Conservation (phyloP, 2,797 vertebrate genomes). For the Crocidura indochinensis region DNA sequence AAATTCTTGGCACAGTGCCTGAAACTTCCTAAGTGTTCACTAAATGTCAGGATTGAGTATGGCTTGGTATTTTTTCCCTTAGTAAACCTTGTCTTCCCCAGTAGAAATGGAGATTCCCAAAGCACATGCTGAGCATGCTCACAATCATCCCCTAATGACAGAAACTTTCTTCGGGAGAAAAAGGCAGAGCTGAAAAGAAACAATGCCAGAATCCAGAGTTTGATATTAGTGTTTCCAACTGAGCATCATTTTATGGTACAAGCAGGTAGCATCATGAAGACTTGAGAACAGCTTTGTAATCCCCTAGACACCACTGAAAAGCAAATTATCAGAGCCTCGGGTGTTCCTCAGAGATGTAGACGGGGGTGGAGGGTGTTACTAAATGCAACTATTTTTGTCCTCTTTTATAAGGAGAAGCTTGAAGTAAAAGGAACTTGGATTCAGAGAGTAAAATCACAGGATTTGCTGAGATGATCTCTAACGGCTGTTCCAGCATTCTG, state of each 20-base stretch:
- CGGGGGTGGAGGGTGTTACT: neutral
- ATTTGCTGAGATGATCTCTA: slow-evolving; percentile 47
- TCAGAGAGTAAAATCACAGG: slow-evolving; percentile 40
- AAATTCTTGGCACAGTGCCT: neutral
- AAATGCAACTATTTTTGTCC: slow-evolving; percentile 53
- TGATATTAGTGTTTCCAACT: slow-evolving; percentile 18
- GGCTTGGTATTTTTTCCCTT: neutral
- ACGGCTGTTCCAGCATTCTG: slow-evolving; percentile 35
- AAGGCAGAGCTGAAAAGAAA: neutral
- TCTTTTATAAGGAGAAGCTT: slow-evolving; percentile 69
- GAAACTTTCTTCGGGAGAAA: slow-evolving; percentile 52
- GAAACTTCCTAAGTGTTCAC: neutral
- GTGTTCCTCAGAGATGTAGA: slow-evolving; percentile 25
- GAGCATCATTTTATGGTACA: slow-evolving; percentile 65
- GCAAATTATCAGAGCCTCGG: neutral
- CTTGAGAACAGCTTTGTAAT: neutral
- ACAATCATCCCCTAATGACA: neutral
- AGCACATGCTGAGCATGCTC: neutral
- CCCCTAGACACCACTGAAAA: neutral
- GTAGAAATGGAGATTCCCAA: neutral
- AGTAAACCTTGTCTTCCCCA: neutral
- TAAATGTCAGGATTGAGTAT: neutral
- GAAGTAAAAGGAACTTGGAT: slow-evolving; percentile 56
- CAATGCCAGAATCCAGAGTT: neutral
- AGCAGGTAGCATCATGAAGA: slow-evolving; percentile 59